Base-by-base conservation (phyloP, 2,888 invertebrate genomes). In the Zhuqinia jingwanae region DNA sequence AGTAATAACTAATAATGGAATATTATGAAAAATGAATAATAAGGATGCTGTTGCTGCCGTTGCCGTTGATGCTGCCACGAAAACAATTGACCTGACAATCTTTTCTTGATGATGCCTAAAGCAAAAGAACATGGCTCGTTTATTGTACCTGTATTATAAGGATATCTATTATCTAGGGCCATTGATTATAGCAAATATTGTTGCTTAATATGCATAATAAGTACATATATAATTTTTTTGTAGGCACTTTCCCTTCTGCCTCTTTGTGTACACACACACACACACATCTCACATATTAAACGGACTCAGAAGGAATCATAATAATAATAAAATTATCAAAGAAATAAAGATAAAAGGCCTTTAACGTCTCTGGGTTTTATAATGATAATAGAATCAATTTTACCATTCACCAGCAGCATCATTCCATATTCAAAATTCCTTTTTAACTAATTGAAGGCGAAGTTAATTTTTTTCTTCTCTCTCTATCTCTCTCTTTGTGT, bases 361-460 rank as follows among this genome's bases (percentile, higher is more conserved):
- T 50, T 10, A 50, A 5, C 2, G 13, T 50, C 13, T 50, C 13
- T n/a, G n/a, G n/a, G 36, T 36, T 36, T 36, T 50, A 13, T 50
- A 11, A 50, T 50, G 15, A 6, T 36, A 36, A 36, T 10, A 2
- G 13, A 50, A 50, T n/a, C 36, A 6, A 36, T 36, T 36, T 36
- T 36, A 8, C 11, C 22, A 60, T 60, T 25, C 58, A 60, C 58
- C 58, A 60, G 1, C 58, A 60, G 25, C 58, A 60, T 1, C 25
- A 36, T 22, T 30, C 36, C 3, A 27, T 30, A 15, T 63, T 63
- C 36, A 30, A 36, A 63, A 63, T 63, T 1, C 36, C n/a, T 63
- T 63, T 30, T 63, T 30, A n/a, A 6, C 63, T 63, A 63, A 30
- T 63, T 30, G 63, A 63, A 63, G 63, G 63, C 30, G 63, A 63